Base-by-base conservation (phyloP, 1,140 invertebrate genomes). In the Zaprionus africanus region DNA sequence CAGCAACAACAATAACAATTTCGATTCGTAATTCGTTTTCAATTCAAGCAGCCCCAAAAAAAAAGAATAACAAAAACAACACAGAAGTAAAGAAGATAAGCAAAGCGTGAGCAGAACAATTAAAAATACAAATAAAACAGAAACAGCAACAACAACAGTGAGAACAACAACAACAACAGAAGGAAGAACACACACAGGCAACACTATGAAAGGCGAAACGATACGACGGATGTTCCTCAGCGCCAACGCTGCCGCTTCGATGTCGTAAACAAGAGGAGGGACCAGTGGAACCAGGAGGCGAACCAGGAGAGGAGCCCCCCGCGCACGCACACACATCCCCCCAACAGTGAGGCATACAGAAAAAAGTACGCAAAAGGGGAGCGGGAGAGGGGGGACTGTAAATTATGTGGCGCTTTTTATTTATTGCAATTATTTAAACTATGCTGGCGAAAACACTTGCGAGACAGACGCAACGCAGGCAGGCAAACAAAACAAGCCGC, bases 131-230 rank as follows among this genome's bases (percentile, higher is more conserved):
- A 57, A 56, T 53, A 31, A 73, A 69, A 46, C n/a, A 59, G 17
- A n/a, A 31, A 54, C 1, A 76, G 15, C 12, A 70, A 49, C 46
- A 71, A 59, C 57, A 51, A 58, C 22, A 78, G 43, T 31, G n/a
- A n/a, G n/a, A 53, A 34, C 49, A 69, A 17, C 49, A 58, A 67
- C 38, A 56, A 41, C 22, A 31, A 9, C 2, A 31, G 31, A 31
- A 31, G 31, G 31, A 31, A 31, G 11, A 2, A 34, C 2, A 34
- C 19, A 28, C 28, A 28, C 28, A 34, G 15, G 26, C 26, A 76
- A 66, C 38, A 68, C 77, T 81, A 85, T 72, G 82, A 87, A 78
- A 76, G 79, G 59, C 79, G 66, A 74, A 75, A 85, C 76, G 81
- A 86, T 82, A 81, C 77, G 76, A 83, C 74, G 66, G 68, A 72